phyloP scores from a whole-genome alignment of 2,113 vertebrate species.

The Terrapene triunguis region DNA sequence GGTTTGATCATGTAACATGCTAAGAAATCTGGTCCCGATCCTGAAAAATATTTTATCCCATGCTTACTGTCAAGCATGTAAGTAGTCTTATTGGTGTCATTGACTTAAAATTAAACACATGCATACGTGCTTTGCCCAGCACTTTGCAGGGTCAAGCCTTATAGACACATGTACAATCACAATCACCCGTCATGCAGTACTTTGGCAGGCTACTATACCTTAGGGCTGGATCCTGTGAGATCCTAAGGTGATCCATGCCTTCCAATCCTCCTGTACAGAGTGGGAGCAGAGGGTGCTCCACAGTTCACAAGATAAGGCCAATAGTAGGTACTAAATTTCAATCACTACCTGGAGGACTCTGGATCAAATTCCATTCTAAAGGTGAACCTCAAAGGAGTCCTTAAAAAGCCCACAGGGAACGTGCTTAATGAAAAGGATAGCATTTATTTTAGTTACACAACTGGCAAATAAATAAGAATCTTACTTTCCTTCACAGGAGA shows the following conservation, averaged over 20 bases:
- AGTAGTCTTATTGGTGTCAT: not conserved
- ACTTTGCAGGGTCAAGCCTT: not conserved
- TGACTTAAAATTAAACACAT: not conserved
- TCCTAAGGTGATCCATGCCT: not conserved
- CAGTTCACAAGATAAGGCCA: not conserved
- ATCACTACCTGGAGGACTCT: not conserved
- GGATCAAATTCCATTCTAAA: not conserved
- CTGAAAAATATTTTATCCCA: not conserved
- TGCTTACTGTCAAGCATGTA: not conserved
- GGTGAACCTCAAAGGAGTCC: not conserved
- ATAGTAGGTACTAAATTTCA: not conserved
- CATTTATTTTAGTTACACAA: not conserved
- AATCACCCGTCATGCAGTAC: not conserved
- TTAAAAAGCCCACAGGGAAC: not conserved
- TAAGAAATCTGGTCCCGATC: not conserved
- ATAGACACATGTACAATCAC: not conserved
- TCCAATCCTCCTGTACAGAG: not conserved
- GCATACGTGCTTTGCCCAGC: not conserved
- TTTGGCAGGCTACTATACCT: not conserved
- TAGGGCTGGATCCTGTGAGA: not conserved
- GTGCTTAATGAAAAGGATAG: not conserved
- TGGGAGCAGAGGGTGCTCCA: not conserved
- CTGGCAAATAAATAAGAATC: not conserved
- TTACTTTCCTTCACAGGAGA: slow-evolving; percentile 68
- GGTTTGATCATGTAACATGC: not conserved